These are phyloP conservation scores for Acleris emargana DNA, from an alignment of 2,888 invertebrate species.

Conservation along the genomic window DNA sequence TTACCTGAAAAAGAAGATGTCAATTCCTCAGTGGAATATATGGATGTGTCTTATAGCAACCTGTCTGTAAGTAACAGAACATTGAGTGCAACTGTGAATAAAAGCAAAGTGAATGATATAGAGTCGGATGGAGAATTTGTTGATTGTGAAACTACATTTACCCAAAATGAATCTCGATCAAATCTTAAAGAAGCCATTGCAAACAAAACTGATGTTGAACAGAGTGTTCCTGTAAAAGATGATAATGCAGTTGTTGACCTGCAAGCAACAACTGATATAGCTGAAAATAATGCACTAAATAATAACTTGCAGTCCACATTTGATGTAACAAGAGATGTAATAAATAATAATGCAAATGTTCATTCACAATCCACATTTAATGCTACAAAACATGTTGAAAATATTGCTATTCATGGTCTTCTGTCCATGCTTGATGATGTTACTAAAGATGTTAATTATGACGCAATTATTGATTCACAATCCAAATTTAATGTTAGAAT, in stretches of 20 bases:
- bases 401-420: too few relatives aligned
- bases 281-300: not conserved
- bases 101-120: conserved; percentile 41
- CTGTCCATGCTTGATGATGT: too few relatives aligned
- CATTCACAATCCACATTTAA: too few relatives aligned
- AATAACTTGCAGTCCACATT: too few relatives aligned
- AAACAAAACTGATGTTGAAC: conserved; percentile 23
- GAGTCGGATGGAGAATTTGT: conserved; percentile 75
- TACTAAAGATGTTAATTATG: too few relatives aligned
- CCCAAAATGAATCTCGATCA: conserved; percentile 53
- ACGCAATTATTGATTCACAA: too few relatives aligned
- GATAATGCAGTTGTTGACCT: too few relatives aligned
- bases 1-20: conserved; percentile 42
- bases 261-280: not conserved
- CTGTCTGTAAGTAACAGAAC: conserved; percentile 54
- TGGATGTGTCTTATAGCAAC: conserved; percentile 69
- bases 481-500: too few relatives aligned
- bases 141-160: conserved; percentile 74
- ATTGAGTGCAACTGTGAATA: conserved; percentile 35
- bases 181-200: conserved; percentile 37
- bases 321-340: too few relatives aligned
- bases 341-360: too few relatives aligned
- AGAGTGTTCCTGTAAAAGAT: not conserved
- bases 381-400: too few relatives aligned
- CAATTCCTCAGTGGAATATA: conserved; percentile 63